These are phyloP conservation scores for Drosophila sordidula DNA, from an alignment of 2,888 invertebrate genomes.

Conservation along the genomic window DNA sequence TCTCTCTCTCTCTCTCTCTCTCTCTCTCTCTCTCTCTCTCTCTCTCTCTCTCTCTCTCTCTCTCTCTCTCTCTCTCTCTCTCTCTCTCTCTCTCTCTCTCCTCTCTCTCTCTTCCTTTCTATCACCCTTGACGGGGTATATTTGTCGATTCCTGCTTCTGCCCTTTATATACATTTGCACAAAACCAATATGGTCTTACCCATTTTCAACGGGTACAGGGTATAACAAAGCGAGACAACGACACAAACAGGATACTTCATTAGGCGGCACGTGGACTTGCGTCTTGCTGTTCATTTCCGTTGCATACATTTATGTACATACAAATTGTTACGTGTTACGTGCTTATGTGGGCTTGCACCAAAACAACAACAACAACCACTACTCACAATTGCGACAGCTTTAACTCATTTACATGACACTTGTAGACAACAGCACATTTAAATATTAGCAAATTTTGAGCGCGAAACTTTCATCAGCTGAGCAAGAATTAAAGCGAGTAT, in stretches of 20 bases:
- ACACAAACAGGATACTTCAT: conserved; percentile 45
- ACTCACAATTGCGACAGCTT: background rate
- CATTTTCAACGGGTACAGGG: background rate
- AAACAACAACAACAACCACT: background rate
- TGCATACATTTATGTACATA: conserved; percentile 37
- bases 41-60: no score
- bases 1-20: no score
- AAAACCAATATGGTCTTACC: no score
- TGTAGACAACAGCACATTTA: conserved; percentile 19
- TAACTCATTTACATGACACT: conserved; percentile 12
- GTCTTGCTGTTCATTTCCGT: conserved; percentile 60
- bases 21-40: no score
- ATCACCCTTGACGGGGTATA: no score
- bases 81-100: no score
- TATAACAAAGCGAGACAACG: conserved; percentile 5
- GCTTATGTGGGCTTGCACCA: conserved; percentile 14
- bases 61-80: no score
- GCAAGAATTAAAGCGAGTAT: background rate
- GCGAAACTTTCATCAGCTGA: conserved; percentile 21
- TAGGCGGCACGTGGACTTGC: conserved; percentile 64
- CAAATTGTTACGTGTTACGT: conserved; percentile 46
- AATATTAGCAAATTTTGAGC: conserved; percentile 24
- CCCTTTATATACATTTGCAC: no score
- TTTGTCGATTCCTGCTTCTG: no score
- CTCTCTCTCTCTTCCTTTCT: no score